Percentiles rank a stretch among this genome's conserved stretches.
Evolutionary conservation across 2,888 invertebrate species (phyloP).

Genomic region (Leptopilina drosophilae): DNA sequence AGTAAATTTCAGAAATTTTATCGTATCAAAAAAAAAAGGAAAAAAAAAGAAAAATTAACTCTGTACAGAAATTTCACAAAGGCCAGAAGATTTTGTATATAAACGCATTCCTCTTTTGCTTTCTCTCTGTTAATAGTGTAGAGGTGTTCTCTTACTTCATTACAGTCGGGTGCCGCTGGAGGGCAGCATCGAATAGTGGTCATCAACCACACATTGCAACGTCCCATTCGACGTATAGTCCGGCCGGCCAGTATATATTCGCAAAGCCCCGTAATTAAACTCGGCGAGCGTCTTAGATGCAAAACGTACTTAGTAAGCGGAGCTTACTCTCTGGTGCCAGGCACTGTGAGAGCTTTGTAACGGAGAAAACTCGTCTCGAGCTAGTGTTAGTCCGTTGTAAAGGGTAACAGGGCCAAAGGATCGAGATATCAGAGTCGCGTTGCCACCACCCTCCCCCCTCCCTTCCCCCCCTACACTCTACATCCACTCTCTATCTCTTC

Average conservation of each 20-base stretch:
- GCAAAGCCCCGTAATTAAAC: slow-evolving; percentile 54
- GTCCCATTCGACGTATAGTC: slow-evolving; percentile 20
- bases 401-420: slow-evolving; percentile 49
- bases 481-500: slow-evolving; percentile 52
- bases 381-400: slow-evolving; percentile 31
- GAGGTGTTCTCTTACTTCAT: slow-evolving; percentile 22
- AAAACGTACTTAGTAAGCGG: slow-evolving; percentile 73
- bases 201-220: neutral
- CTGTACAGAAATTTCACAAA: slow-evolving; percentile 5
- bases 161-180: neutral
- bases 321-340: slow-evolving; percentile 63
- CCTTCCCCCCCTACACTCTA: slow-evolving; percentile 2
- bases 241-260: neutral
- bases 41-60: neutral
- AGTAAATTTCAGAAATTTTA: too few species aligned
- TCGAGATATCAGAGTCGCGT: slow-evolving; percentile 45
- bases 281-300: slow-evolving; percentile 73
- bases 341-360: slow-evolving; percentile 40
- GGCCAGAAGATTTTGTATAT: slow-evolving; percentile 7
- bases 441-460: slow-evolving; percentile 36
- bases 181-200: slow-evolving; percentile 27
- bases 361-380: slow-evolving; percentile 46
- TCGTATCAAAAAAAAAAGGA: too few species aligned
- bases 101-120: slow-evolving; percentile 5
- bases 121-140: neutral